Evolutionary conservation across 2,797 vertebrate genomes (phyloP), one percentile per base, ranked within the genome.

Genomic region (Eleutherodactylus coqui): DNA sequence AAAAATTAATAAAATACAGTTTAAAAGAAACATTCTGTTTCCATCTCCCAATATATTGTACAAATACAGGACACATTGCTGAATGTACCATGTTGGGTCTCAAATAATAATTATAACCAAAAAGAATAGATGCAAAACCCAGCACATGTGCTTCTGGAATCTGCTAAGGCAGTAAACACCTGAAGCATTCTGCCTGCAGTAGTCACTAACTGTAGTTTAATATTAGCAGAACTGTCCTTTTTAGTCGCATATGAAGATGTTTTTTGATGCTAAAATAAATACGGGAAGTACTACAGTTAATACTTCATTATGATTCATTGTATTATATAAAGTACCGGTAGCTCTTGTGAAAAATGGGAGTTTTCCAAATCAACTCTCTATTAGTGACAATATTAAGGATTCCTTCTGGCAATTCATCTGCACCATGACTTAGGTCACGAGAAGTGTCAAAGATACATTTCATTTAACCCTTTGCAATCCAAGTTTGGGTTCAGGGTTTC

Each of bases 391-490:
- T 91, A 89, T 29, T 91, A 90, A 92, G 91, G 91, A 92, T 90
- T 91, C 91, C 91, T 93, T 92, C 92, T 94, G 92, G 93, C 93
- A 93, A 91, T 43, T 83, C 91, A 92, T 95, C 94, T 94, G 92
- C 91, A 91, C 89, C 90, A 89, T 90, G 93, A 94, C 91, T 93
- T 92, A 93, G 96, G 96, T 96, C 95, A 96, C 95, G 95, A 96
- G 95, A 96, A 96, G 95, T 96, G 95, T 95, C 95, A 96, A 93
- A 95, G 94, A 94, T 93, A 90, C 92, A 94, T 93, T 94, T 95
- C 94, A 93, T 95, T 92, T n/a, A n/a, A n/a, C n/a, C n/a, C n/a
- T n/a, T n/a, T n/a, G n/a, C n/a, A n/a, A n/a, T n/a, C n/a, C n/a
- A n/a, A n/a, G n/a, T n/a, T n/a, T n/a, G n/a, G n/a, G n/a, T n/a